Evolutionary conservation across 2,113 vertebrate genomes (phyloP).

Genomic region (Alethe castanea): DNA sequence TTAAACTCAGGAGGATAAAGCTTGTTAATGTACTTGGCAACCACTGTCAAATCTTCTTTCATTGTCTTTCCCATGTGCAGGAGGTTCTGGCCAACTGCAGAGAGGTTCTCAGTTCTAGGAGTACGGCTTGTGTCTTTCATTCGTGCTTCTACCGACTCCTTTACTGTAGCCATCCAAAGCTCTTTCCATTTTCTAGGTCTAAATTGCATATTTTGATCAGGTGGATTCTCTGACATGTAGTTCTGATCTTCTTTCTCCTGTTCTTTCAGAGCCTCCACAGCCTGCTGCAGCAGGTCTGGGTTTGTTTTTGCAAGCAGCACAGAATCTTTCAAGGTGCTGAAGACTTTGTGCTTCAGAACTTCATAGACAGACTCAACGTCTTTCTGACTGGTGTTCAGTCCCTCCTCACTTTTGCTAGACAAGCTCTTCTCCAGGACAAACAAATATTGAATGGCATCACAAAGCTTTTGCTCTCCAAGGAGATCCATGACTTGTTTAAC

Average conservation of each 20-base stretch:
- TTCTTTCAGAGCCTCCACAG: conserved; percentile 74
- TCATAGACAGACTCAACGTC: conserved; percentile 67
- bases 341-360: conserved; percentile 66
- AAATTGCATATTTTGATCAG: not conserved
- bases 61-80: conserved; percentile 78
- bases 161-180: conserved; percentile 70
- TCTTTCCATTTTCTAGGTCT: conserved; percentile 76
- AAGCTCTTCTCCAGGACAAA: conserved; percentile 74
- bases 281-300: conserved; percentile 71
- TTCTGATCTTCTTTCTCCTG: conserved; percentile 79
- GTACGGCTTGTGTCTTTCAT: conserved; percentile 52
- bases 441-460: conserved; percentile 60
- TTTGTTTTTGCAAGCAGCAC: conserved; percentile 18
- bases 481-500: conserved; percentile 56
- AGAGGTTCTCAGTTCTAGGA: conserved; percentile 9
- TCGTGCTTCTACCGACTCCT: conserved; percentile 57
- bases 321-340: conserved; percentile 67
- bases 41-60: conserved; percentile 79
- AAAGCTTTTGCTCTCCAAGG: conserved; percentile 44
- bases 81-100: conserved; percentile 74
- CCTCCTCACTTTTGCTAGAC: conserved; percentile 13
- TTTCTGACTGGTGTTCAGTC: conserved; percentile 38
- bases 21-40: conserved; percentile 70
- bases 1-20: conserved; percentile 80
- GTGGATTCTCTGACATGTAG: conserved; percentile 7